Evolutionary conservation across 2,797 vertebrate species (phyloP).

Genomic region (Pogoniulus pusillus): DNA sequence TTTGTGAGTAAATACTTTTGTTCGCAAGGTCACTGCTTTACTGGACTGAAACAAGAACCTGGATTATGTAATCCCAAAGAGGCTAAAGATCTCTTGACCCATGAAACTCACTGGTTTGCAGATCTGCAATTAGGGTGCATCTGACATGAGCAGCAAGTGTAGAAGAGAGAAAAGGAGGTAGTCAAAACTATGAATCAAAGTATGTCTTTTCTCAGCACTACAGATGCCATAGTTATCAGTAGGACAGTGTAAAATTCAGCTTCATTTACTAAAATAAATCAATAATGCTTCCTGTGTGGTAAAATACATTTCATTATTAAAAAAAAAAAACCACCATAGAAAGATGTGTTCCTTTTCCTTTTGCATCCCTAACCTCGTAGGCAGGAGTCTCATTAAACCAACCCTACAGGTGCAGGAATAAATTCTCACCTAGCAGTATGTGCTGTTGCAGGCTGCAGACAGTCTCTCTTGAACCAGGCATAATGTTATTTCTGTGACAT

Average conservation of each 20-base stretch:
- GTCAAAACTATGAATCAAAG: neutral
- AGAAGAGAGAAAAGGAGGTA: neutral
- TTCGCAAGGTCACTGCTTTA: slow-evolving; percentile 3
- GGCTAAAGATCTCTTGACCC: neutral
- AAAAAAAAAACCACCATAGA: neutral
- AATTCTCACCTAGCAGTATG: neutral
- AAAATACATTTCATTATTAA: neutral
- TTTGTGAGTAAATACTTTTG: neutral
- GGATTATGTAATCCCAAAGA: slow-evolving; percentile 12
- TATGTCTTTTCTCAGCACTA: neutral
- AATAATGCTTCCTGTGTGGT: neutral
- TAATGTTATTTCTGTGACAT: neutral
- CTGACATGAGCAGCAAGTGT: neutral
- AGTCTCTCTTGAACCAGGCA: neutral
- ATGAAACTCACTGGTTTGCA: neutral
- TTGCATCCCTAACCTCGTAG: neutral
- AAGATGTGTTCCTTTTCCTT: neutral
- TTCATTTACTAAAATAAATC: neutral
- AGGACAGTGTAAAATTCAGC: neutral
- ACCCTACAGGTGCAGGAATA: neutral
- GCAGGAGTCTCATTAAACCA: neutral
- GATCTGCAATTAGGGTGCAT: neutral
- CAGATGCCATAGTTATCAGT: neutral
- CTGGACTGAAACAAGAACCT: neutral
- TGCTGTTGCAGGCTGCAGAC: neutral